Conservation (phyloP, 2,113 vertebrate species). For the Cyanoderma ruficeps region DNA sequence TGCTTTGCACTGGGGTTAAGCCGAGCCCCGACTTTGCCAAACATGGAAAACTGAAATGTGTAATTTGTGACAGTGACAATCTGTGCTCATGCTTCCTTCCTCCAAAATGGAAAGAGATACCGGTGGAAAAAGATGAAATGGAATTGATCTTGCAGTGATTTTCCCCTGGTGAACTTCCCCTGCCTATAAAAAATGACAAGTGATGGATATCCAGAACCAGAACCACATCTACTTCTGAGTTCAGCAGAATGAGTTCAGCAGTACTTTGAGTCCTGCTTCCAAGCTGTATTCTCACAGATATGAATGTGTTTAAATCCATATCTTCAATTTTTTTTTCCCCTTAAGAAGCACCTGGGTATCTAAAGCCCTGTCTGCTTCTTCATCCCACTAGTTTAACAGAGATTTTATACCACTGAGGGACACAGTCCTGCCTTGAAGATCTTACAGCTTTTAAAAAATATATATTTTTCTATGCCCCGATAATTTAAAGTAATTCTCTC, state of each 20-base stretch:
- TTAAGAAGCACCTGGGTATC: background rate
- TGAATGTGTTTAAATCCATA: background rate
- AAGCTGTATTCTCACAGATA: no score
- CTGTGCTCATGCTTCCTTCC: background rate
- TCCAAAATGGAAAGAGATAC: background rate
- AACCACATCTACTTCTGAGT: background rate
- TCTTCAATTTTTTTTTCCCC: background rate
- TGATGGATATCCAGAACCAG: background rate
- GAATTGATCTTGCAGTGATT: background rate
- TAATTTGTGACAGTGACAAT: background rate
- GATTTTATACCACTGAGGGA: background rate
- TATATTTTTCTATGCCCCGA: background rate
- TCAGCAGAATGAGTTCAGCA: no score
- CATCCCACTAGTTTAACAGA: background rate
- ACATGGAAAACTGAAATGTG: background rate
- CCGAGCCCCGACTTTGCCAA: background rate
- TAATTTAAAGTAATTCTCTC: background rate
- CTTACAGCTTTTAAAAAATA: background rate
- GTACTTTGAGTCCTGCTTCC: no score
- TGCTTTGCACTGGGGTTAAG: background rate
- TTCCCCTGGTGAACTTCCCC: fast-evolving
- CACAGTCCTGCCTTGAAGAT: background rate
- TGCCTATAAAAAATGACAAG: background rate
- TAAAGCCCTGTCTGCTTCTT: background rate
- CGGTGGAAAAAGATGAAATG: background rate